Conservation (phyloP, 1,140 invertebrate genomes). For the Stegodyphus dumicola region DNA sequence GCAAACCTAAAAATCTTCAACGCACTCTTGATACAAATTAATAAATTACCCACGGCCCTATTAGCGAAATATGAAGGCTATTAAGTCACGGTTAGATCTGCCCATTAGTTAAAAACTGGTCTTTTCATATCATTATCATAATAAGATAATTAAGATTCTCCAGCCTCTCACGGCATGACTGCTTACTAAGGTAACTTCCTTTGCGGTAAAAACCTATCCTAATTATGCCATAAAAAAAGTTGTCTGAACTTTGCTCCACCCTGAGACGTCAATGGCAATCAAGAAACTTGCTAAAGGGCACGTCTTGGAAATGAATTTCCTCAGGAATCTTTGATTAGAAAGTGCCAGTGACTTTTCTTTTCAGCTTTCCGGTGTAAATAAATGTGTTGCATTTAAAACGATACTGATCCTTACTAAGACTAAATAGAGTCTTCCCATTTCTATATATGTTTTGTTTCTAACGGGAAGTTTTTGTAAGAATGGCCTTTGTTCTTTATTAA, state of each 20-base stretch:
- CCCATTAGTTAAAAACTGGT: slow-evolving; percentile 17
- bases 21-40: too few relatives aligned
- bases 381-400: too few relatives aligned
- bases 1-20: too few relatives aligned
- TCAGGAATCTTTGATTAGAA: too few relatives aligned
- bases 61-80: slow-evolving; percentile 14
- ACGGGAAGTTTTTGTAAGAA: too few relatives aligned
- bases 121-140: slow-evolving; percentile 54
- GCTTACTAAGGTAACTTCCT: slow-evolving; percentile 2
- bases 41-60: too few relatives aligned
- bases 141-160: slow-evolving; percentile 43
- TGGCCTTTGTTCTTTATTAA: too few relatives aligned
- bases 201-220: neutral
- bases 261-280: neutral
- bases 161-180: neutral
- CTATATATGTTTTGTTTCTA: too few relatives aligned
- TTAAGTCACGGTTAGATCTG: slow-evolving; percentile 20
- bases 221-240: slow-evolving; percentile 17
- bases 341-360: too few relatives aligned
- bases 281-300: neutral
- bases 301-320: neutral
- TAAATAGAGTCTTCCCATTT: too few relatives aligned
- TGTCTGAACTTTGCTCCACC: neutral
- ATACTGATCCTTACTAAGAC: too few relatives aligned
- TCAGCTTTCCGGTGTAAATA: too few relatives aligned